A percentile compares a stretch with the other conserved stretches of the same genome.
Conservation (phyloP, 2,113 vertebrate genomes). For the Otocyon megalotis region DNA sequence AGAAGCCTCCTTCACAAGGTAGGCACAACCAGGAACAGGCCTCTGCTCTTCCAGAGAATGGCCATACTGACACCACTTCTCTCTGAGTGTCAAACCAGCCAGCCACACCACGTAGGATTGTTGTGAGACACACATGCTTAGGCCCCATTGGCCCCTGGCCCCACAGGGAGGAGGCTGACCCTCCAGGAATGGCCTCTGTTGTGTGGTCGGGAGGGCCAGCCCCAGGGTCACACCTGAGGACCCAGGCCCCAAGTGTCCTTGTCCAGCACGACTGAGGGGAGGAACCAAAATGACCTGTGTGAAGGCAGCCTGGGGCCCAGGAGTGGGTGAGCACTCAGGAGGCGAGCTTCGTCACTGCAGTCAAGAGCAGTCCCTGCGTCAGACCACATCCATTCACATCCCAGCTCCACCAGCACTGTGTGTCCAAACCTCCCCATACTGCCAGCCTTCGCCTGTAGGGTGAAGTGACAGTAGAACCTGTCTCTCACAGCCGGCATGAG, state of each 20-base stretch:
- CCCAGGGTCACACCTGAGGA: background rate
- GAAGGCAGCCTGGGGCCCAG: background rate
- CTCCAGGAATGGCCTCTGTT: background rate
- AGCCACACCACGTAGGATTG: background rate
- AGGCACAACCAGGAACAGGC: background rate
- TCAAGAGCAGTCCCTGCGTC: background rate
- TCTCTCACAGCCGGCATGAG: fast-evolving
- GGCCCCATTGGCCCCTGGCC: background rate
- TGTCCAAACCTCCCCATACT: background rate
- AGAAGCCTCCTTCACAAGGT: background rate
- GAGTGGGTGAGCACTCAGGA: fast-evolving
- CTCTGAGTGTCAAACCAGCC: background rate
- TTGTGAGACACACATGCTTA: background rate
- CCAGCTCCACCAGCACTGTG: fast-evolving
- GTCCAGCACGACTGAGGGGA: fast-evolving
- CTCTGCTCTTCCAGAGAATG: background rate
- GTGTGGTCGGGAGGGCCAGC: background rate
- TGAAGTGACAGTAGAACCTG: too few relatives aligned
- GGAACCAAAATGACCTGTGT: fast-evolving
- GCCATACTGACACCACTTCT: background rate
- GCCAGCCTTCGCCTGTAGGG: fast-evolving
- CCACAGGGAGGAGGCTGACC: background rate
- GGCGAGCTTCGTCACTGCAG: background rate
- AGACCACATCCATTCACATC: fast-evolving
- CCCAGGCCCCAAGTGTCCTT: background rate